Conservation (phyloP, 53 echinoderm and acorn worm genomes). For the Holothuria leucospilota region DNA sequence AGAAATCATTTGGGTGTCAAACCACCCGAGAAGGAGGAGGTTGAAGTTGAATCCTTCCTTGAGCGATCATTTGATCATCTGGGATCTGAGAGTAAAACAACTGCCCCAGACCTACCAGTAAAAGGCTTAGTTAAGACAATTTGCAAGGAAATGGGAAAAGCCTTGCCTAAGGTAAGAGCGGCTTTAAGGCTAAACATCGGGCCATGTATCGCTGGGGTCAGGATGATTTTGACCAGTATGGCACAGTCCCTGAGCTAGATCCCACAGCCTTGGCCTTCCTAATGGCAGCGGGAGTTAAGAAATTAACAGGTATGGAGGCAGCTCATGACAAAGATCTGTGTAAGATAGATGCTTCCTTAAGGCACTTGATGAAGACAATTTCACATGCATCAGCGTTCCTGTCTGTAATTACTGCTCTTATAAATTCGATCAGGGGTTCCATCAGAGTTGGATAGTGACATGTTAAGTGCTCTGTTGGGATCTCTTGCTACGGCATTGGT, state of each 20-base stretch:
- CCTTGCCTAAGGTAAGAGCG: conserved; percentile 6
- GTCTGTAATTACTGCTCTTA: too few species aligned
- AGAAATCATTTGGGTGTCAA: neutral
- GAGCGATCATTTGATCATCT: neutral
- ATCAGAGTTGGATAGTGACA: too few species aligned
- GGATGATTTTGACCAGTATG: neutral
- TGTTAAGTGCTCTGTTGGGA: too few species aligned
- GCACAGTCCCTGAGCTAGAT: neutral
- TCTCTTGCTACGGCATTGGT: too few species aligned
- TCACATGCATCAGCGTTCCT: too few species aligned
- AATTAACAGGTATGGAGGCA: too few species aligned
- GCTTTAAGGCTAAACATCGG: neutral
- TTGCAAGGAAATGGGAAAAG: neutral
- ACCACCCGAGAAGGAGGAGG: neutral
- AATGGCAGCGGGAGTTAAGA: neutral
- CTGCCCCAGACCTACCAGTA: neutral
- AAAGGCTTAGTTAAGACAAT: neutral
- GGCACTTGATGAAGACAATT: too few species aligned
- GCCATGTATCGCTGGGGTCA: neutral
- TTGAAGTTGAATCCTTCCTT: neutral
- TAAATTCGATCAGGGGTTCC: too few species aligned
- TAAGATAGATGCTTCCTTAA: too few species aligned
- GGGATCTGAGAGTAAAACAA: neutral
- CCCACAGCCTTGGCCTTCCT: neutral
- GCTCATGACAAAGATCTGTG: too few species aligned